Base-by-base conservation (phyloP, 2,113 vertebrate genomes). In the Orientallactaga bullata region DNA sequence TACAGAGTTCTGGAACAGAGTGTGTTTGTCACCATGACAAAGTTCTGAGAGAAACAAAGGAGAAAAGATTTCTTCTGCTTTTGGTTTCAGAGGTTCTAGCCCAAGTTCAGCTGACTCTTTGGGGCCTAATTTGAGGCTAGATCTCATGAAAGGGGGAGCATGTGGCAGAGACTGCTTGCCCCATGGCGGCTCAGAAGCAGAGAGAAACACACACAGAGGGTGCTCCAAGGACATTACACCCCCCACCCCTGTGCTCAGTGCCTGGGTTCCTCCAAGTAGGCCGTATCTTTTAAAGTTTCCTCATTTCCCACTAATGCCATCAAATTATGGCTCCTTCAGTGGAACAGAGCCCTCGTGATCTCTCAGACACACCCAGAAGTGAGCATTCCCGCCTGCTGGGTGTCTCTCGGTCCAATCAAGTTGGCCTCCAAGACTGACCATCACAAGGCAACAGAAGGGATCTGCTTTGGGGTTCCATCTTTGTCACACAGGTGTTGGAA, bases 391-490 rank as follows among this genome's bases (percentile, higher is more conserved):
- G 17, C n/a, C 35, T n/a, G 7, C 28, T 26, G 16, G 28, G 30
- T 42, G 11, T 32, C n/a, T 26, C 28, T 76, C 37, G 32, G 8
- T 17, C 71, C 11, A 32, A 5, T 24, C 58, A 74, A 87, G 35
- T 63, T 21, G 3, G 6, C 21, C 3, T 32, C 47, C 30, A 76
- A 6, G 24, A 74, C 16, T 17, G 6, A 58, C 66, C 47, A 51
- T 26, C 65, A 17, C 72, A 61, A 63, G 55, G 23, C 42, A 26
- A 55, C 60, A 94, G 93, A 61, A 69, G 92, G 94, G 85, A 21
- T 60, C 68, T 78, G 65, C 79, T 82, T 71, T 93, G 69, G 72
- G 2, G 4, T n/a, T 91, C 47, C 79, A 81, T 35, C n/a, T 66
- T 74, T 85, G 42, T 47, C 42, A 47, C 58, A 63, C 42, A 39